A percentile compares a stretch with the other conserved stretches of the same genome.
These are phyloP conservation scores for Neodiprion lecontei DNA, from an alignment of 1,140 invertebrate species.

Conservation along the genomic window DNA sequence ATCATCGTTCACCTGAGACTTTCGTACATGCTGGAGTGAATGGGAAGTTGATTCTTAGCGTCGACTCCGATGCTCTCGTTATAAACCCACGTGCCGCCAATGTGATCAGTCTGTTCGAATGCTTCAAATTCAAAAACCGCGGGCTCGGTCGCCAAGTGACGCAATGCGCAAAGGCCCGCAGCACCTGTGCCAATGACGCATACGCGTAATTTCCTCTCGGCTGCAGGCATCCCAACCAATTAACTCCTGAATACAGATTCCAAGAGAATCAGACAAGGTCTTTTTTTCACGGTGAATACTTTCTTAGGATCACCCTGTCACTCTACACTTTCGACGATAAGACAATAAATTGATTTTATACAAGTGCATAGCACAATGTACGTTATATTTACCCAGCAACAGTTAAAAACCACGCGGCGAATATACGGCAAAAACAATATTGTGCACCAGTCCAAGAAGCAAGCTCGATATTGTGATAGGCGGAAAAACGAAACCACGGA, in stretches of 20 bases:
- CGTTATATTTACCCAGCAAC: no score
- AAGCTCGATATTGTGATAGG: no score
- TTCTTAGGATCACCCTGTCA: no score
- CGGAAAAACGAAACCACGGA: no score
- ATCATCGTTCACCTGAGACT: constrained; percentile 41
- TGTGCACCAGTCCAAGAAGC: no score
- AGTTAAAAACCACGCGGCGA: no score
- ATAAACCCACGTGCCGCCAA: constrained; percentile 80
- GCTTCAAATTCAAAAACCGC: constrained; percentile 59
- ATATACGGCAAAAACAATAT: no score
- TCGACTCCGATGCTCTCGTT: constrained; percentile 68
- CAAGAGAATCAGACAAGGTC: background rate
- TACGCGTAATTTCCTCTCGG: constrained; percentile 55
- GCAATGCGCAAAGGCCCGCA: constrained; percentile 75
- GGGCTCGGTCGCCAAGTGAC: constrained; percentile 59
- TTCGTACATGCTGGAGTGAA: constrained; percentile 78
- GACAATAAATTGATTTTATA: no score
- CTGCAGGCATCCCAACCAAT: background rate
- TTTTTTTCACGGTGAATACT: no score
- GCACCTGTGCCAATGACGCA: constrained; percentile 82
- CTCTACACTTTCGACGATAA: no score
- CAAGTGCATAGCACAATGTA: no score
- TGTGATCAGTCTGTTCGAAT: constrained; percentile 68
- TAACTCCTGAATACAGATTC: background rate
- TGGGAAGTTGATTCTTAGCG: constrained; percentile 64